A percentile compares a stretch with the other conserved stretches of the same genome.
Evolutionary conservation across 2,113 vertebrate species (phyloP).

Genomic region (Raja brachyura): DNA sequence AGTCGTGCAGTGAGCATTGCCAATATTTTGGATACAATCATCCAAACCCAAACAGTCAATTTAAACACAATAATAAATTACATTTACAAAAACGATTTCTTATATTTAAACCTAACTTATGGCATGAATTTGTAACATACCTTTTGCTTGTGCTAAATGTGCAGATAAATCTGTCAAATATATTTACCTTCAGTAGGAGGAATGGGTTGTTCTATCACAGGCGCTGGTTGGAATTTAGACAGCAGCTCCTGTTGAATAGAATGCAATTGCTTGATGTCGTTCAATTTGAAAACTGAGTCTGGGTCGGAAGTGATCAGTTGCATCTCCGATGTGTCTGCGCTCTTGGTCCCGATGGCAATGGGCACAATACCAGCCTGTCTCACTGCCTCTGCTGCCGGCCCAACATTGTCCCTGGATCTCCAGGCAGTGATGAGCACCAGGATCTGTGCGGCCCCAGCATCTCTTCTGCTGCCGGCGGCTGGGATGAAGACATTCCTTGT

Average conservation of each 20-base stretch:
- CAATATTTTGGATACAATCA: too few species aligned
- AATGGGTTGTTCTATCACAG: neutral
- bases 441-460: conserved; percentile 46
- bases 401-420: neutral
- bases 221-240: neutral
- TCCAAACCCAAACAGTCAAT: too few species aligned
- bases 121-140: neutral
- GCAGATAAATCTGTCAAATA: neutral
- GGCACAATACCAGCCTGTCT: neutral
- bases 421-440: conserved; percentile 19
- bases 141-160: neutral
- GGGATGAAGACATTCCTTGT: conserved; percentile 68
- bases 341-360: conserved; percentile 2
- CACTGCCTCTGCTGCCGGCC: neutral
- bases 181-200: neutral
- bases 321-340: neutral
- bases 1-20: too few species aligned
- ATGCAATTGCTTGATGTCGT: neutral
- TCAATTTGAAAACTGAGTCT: neutral
- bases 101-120: neutral
- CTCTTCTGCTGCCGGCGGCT: conserved; percentile 72
- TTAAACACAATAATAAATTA: too few species aligned
- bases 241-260: neutral
- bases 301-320: neutral
- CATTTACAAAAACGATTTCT: neutral